Evolutionary conservation across 2,888 invertebrate species (phyloP).

Genomic region (Atherix ibis): DNA sequence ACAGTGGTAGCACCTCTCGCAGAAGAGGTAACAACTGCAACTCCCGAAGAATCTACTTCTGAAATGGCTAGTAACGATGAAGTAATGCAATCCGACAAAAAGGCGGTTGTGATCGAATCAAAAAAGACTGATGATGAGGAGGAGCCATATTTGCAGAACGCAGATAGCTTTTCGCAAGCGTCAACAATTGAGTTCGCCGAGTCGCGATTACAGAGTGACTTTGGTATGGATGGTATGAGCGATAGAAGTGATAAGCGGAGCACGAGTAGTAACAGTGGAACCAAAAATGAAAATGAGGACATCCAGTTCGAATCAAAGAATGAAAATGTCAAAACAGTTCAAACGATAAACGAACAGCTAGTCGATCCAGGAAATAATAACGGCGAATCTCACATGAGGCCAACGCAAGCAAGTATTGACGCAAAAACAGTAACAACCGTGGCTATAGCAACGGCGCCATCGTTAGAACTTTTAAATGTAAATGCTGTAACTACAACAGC

Average conservation of each 20-base stretch:
- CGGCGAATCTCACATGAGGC: background rate
- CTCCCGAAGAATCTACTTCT: no score
- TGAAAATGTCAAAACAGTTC: no score
- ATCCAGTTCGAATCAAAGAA: no score
- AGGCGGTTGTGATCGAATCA: constrained; percentile 1
- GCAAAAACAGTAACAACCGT: background rate
- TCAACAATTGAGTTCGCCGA: constrained; percentile 32
- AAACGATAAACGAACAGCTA: background rate
- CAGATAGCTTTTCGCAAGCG: constrained; percentile 31
- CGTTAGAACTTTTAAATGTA: background rate
- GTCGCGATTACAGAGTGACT: constrained; percentile 14
- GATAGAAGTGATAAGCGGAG: constrained; percentile 8
- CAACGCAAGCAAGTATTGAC: background rate
- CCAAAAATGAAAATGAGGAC: constrained; percentile 1
- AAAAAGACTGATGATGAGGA: constrained; percentile 10
- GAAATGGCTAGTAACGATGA: no score
- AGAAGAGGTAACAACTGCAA: background rate
- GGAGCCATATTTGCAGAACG: constrained; percentile 21
- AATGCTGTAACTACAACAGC: background rate
- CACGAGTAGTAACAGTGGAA: constrained; percentile 5
- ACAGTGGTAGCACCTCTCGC: constrained; percentile 16
- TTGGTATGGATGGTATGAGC: constrained; percentile 9
- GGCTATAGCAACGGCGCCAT: background rate
- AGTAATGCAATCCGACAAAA: background rate
- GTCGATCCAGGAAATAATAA: background rate